Evolutionary conservation across 2,797 vertebrate genomes (phyloP).

Genomic region (Alcedo atthis): DNA sequence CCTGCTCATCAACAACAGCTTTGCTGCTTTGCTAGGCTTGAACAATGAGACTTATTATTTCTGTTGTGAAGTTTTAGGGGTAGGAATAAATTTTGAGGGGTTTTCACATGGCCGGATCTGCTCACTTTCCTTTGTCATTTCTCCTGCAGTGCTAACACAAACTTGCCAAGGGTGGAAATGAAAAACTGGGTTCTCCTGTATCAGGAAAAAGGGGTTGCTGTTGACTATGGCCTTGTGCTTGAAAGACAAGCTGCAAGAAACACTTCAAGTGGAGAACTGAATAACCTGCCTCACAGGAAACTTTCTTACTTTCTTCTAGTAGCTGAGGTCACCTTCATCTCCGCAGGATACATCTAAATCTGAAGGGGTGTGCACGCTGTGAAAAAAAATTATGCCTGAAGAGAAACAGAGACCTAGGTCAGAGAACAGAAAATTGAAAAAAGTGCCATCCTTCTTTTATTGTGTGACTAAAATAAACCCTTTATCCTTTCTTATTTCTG

Average conservation of each 20-base stretch:
- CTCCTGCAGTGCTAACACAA: neutral
- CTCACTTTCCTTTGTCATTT: neutral
- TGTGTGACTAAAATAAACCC: neutral
- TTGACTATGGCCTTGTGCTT: neutral
- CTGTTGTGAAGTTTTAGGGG: neutral
- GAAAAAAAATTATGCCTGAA: neutral
- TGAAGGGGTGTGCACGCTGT: neutral
- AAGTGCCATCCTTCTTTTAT: accelerated
- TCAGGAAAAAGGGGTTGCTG: neutral
- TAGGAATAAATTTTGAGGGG: neutral
- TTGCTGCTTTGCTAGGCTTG: neutral
- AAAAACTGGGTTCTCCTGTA: neutral
- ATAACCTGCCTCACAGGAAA: neutral
- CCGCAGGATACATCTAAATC: neutral
- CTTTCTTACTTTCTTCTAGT: neutral
- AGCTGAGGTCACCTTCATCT: neutral
- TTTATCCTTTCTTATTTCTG: neutral
- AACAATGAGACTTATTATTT: neutral
- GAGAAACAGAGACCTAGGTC: neutral
- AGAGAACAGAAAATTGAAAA: neutral
- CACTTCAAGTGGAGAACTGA: neutral
- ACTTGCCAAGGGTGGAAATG: neutral
- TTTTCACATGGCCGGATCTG: neutral
- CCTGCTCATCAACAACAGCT: neutral
- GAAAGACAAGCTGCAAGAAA: neutral